A percentile compares a stretch with the other conserved stretches of the same genome.
Conservation (phyloP, 2,888 invertebrate species). For the Megalurothrips usitatus region DNA sequence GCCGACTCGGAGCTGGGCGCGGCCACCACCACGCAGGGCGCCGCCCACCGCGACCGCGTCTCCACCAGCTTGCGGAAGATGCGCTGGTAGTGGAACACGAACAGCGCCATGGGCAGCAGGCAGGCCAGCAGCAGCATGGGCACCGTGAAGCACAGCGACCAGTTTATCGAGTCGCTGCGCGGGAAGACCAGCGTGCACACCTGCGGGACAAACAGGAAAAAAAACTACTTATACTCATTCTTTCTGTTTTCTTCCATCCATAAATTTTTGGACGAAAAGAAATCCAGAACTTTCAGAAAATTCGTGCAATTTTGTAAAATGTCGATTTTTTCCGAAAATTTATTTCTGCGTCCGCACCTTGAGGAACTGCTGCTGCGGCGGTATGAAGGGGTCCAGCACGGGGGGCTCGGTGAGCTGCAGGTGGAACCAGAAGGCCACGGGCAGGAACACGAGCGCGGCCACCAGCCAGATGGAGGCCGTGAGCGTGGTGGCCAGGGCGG, state of each 20-base stretch:
- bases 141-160: constrained; percentile 52
- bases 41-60: constrained; percentile 51
- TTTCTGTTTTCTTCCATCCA: too few relatives aligned
- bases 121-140: constrained; percentile 51
- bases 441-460: constrained; percentile 50
- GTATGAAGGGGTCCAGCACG: constrained; percentile 24
- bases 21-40: constrained; percentile 45
- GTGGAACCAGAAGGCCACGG: constrained; percentile 53
- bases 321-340: too few relatives aligned
- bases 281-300: too few relatives aligned
- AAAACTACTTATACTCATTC: too few relatives aligned
- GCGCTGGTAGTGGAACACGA: constrained; percentile 53
- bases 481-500: constrained; percentile 45
- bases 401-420: constrained; percentile 35
- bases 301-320: too few relatives aligned
- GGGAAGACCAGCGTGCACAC: constrained; percentile 56
- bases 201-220: too few relatives aligned
- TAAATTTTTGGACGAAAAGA: too few relatives aligned
- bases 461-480: constrained; percentile 51
- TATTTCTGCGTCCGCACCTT: too few relatives aligned
- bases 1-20: constrained; percentile 42
- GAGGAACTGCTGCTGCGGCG: constrained; percentile 37
- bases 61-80: constrained; percentile 54
- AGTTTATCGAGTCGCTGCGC: constrained; percentile 47
- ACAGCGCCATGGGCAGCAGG: constrained; percentile 52